A percentile compares a stretch with the other conserved stretches of the same genome.
Conservation (phyloP, 2,113 vertebrate species). For the Tachuris rubrigastra region DNA sequence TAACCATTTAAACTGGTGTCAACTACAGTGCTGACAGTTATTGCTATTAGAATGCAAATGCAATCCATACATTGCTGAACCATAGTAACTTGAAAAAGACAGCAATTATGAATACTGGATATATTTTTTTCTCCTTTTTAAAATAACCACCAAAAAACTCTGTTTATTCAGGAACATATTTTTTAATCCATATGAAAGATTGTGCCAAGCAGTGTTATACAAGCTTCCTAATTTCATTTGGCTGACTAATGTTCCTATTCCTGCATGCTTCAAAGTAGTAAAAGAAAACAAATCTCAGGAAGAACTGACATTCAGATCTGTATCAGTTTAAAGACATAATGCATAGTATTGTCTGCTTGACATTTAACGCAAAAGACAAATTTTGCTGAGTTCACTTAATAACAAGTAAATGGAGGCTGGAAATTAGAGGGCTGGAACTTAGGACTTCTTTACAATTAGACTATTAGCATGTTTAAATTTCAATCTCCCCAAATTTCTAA, state of each 20-base stretch:
- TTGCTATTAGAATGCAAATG: background rate
- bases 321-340: conserved; percentile 30
- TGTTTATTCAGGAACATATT: background rate
- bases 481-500: background rate
- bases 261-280: conserved; percentile 18
- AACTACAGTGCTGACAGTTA: background rate
- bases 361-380: conserved; percentile 31
- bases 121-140: background rate
- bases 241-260: conserved; percentile 50
- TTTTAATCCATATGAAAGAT: background rate
- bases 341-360: background rate
- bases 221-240: conserved; percentile 65
- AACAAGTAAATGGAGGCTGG: background rate
- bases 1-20: background rate
- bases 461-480: background rate
- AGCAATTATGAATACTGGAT: background rate
- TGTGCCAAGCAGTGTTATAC: conserved; percentile 53
- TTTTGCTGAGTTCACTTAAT: conserved; percentile 26
- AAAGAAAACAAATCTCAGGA: conserved; percentile 25
- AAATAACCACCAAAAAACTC: conserved; percentile 13
- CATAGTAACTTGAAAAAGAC: background rate
- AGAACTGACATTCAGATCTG: conserved; percentile 24
- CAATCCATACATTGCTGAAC: background rate
- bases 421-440: conserved; percentile 11
- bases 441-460: background rate